Percentiles rank a stretch among this genome's conserved stretches.
These are phyloP conservation scores for Hoplodrina ambigua DNA, from an alignment of 2,888 invertebrate species.

Conservation along the genomic window DNA sequence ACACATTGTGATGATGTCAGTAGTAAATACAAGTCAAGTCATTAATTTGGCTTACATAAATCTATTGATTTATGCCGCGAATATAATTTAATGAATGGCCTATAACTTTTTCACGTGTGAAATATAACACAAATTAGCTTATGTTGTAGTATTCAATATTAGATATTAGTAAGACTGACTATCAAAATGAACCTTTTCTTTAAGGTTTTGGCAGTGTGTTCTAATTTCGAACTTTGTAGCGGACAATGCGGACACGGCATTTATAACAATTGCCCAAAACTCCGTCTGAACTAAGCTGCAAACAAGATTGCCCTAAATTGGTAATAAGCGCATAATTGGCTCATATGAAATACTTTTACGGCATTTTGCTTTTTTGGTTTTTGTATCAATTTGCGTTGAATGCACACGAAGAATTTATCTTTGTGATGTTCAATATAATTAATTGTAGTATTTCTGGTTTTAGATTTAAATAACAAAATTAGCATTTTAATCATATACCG, in stretches of 20 bases:
- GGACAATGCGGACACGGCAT: not conserved
- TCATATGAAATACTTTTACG: slow-evolving; percentile 24
- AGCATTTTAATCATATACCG: slow-evolving; percentile 46
- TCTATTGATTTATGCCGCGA: slow-evolving; percentile 43
- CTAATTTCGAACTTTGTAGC: not conserved
- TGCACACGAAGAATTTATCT: not conserved
- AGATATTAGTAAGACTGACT: not conserved
- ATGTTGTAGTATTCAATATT: too few species aligned
- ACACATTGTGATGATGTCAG: slow-evolving; percentile 60
- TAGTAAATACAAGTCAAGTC: slow-evolving; percentile 52
- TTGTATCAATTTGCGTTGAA: slow-evolving; percentile 8
- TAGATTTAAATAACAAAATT: slow-evolving; percentile 36
- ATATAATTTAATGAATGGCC: slow-evolving; percentile 36
- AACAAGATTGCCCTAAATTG: slow-evolving; percentile 43
- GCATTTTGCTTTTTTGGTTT: slow-evolving; percentile 6
- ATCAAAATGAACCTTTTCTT: not conserved
- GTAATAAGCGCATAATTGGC: slow-evolving; percentile 33
- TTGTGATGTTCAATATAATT: slow-evolving; percentile 23
- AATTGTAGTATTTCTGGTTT: slow-evolving; percentile 45
- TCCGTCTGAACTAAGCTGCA: slow-evolving; percentile 14
- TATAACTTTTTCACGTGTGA: not conserved
- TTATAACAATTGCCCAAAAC: slow-evolving; percentile 35
- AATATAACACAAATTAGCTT: not conserved
- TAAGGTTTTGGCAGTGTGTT: not conserved
- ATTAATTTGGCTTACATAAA: slow-evolving; percentile 53